Evolutionary conservation across 64 coral and sea anemone species (phyloP), one percentile per base, ranked within the genome.

Genomic region (Porites lutea): DNA sequence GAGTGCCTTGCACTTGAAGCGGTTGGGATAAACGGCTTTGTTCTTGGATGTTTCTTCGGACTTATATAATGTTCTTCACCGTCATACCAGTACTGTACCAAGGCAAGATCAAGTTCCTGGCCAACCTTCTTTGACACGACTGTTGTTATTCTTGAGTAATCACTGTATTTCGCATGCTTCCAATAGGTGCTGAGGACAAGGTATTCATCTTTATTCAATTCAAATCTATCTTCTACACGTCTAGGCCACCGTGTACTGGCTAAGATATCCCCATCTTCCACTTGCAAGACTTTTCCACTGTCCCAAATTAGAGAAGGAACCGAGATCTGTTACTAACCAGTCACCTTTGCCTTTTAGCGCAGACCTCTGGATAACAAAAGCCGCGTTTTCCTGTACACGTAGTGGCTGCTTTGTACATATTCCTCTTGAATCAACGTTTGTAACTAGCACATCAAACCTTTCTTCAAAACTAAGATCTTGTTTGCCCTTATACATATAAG

Each of bases 271-370:
- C 61, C 88, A 82, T 82, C 60, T 19, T 90, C 67, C 55, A 90
- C 58, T 52, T 23, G 20, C 18, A 68, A 59, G 37, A 82, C 60
- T 90, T 82, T 90, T 48, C 74, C 37, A 49, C 15, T 48, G 47
- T 20, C 88, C 76, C 13, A 48, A 10, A 48, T 90, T 90, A 15
- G 3, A 48, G 59, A 90, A 90, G 60, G 53, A 57, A 65, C 88
- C 76, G 61, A 80, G 57, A 67, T 90, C 88, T 43, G 88, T 90
- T 10, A 65, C 47, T 9, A 90, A 13, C 88, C 88, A 90, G 76
- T 82, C 76, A 67, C 50, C 88, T 68, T 65, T 90, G 60, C 82
- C 55, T 82, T 90, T 90, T 20, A 90, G 18, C 8, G 53, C 77
- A 13, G n/a, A 61, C 50, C 88, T 90, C 37, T 68, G 48, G 66